phyloP scores from a whole-genome alignment of 2,797 vertebrate genomes.

The Aeoliscus strigatus region DNA sequence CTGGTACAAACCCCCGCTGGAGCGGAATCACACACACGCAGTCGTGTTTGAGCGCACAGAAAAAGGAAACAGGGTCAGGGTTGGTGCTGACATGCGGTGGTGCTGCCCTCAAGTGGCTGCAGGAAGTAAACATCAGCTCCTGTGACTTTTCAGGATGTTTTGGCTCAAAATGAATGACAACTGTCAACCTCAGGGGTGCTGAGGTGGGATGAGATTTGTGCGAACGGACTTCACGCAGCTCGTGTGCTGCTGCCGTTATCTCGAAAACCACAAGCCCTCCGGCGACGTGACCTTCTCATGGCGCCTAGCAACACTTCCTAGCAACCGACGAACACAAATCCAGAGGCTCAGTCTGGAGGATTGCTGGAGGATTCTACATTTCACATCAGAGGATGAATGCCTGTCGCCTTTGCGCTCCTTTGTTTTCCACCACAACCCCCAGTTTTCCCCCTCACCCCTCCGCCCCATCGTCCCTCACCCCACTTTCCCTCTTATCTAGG shows the following conservation, averaged over 20 bases:
- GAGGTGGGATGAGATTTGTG: slow-evolving; percentile 23
- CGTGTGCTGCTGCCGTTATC: too few relatives aligned
- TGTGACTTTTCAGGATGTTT: too few relatives aligned
- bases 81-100: slow-evolving; percentile 15
- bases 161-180: too few relatives aligned
- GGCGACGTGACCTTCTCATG: slow-evolving; percentile 5
- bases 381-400: slow-evolving; percentile 36
- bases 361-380: slow-evolving; percentile 8
- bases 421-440: slow-evolving; percentile 32
- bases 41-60: too few relatives aligned
- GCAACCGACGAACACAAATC: slow-evolving; percentile 5
- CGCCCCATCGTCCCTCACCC: slow-evolving; percentile 21
- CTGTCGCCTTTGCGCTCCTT: slow-evolving; percentile 36
- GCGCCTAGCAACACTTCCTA: slow-evolving; percentile 16
- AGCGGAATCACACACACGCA: background rate
- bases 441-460: slow-evolving; percentile 18
- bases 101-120: slow-evolving; percentile 62
- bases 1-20: background rate
- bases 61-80: slow-evolving; percentile 14
- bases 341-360: background rate
- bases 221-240: too few relatives aligned
- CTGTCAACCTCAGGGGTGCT: slow-evolving; percentile 33
- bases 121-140: slow-evolving; percentile 16
- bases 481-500: slow-evolving; percentile 66
- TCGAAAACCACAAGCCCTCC: slow-evolving; percentile 11